Evolutionary conservation across 2,113 vertebrate species (phyloP).

Genomic region (Podilymbus podiceps): DNA sequence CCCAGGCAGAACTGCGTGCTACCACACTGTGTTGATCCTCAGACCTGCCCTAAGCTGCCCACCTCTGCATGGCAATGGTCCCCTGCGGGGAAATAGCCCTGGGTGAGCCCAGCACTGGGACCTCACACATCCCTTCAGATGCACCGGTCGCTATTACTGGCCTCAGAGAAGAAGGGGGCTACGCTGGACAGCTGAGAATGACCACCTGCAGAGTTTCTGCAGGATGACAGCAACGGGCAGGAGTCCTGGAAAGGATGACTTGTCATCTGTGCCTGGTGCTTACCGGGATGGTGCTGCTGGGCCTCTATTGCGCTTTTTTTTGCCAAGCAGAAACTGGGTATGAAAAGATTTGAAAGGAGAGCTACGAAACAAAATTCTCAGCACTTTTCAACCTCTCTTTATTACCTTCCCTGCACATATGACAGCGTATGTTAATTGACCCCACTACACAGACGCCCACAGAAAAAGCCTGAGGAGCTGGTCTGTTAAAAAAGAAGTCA

Average conservation of each 20-base stretch:
- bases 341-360: background rate
- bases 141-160: fast-evolving
- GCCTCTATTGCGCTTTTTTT: background rate
- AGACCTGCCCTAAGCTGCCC: fast-evolving
- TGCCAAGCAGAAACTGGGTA: background rate
- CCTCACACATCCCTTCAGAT: background rate
- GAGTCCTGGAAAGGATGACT: background rate
- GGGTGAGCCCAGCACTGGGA: background rate
- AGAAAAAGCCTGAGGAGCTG: background rate
- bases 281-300: no score
- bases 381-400: background rate
- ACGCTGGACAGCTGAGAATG: background rate
- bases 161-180: background rate
- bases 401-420: background rate
- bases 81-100: fast-evolving
- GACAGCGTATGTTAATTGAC: background rate
- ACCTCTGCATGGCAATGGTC: fast-evolving
- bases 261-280: background rate
- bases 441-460: background rate
- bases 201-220: background rate
- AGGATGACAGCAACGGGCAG: background rate
- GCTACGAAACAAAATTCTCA: background rate
- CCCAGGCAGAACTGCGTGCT: background rate
- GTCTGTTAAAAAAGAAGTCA: background rate
- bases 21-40: fast-evolving